Base-by-base conservation (phyloP, 2,888 invertebrate species). In the Drosophila subsilvestris region DNA sequence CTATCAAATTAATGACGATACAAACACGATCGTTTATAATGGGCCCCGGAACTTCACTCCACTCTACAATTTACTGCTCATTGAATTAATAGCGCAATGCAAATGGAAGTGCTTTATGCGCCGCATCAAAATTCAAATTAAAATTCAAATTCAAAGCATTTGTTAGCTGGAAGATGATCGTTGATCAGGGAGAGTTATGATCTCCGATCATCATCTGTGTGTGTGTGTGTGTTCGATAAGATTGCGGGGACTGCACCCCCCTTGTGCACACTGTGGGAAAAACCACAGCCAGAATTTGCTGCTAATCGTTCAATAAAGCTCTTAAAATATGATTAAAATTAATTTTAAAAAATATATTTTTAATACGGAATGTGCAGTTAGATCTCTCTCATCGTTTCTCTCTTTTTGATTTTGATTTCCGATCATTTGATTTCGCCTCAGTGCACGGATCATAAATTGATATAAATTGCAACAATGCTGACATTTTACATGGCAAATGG, bases 401-500 rank as follows among this genome's bases (percentile, higher is more conserved):
- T n/a, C n/a, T n/a, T n/a, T 22, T 22, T 3, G 22, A 17, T 44
- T 17, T 10, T 3, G 29, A 12, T 32, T 18, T 2, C 18, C 45
- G 17, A 6, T 17, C 5, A n/a, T n/a, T n/a, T n/a, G 22, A 45
- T 37, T 44, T 45, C 10, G 18, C 10, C 2, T 18, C 17, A 45
- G 45, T 18, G 17, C 18, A 45, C 47, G 32, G 54, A 66, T 54
- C 66, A 66, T 67, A 49, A 43, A n/a, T n/a, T n/a, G n/a, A n/a
- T 50, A 56, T 50, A 62, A 63, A 68, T 32, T 70, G 63, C 72
- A 63, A 74, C 71, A 62, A 74, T 45, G 80, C 88, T 84, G 83
- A 80, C 83, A 84, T 84, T 84, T 83, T 86, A 84, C 86, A 88
- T 66, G 80, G 63, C 63, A 78, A 83, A 83, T 83, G 80, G 63